These are phyloP conservation scores for Neotoma lepida DNA, from an alignment of 2,113 vertebrate genomes.

Conservation along the genomic window DNA sequence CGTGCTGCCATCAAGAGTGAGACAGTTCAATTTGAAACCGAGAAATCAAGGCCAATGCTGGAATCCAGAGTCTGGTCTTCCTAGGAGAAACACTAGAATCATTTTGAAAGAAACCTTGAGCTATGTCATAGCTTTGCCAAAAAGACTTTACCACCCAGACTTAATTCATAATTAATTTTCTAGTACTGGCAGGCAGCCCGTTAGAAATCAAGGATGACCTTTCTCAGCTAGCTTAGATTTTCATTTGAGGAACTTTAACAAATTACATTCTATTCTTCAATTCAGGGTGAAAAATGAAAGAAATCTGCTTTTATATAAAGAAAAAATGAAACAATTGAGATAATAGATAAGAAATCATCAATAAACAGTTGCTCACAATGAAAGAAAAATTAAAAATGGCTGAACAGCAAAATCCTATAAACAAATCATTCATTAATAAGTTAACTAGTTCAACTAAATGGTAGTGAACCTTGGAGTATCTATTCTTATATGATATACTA, in stretches of 20 bases:
- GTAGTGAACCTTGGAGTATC: not conserved
- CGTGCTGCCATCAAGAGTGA: not conserved
- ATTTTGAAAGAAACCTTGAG: not conserved
- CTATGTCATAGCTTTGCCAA: not conserved
- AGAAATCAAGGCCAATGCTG: not conserved
- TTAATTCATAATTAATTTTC: not conserved
- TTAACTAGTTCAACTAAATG: conserved; percentile 66
- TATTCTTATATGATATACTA: conserved; percentile 34
- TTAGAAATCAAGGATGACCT: conserved; percentile 11
- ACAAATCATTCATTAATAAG: conserved; percentile 63
- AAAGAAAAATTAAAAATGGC: not conserved
- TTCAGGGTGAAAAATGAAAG: not conserved
- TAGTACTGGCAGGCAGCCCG: not conserved
- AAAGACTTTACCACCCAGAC: not conserved
- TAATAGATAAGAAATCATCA: not conserved
- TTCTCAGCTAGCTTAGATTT: not conserved
- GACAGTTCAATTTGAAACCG: not conserved
- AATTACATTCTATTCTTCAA: not conserved
- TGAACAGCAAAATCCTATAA: conserved; percentile 24
- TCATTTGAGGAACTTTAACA: not conserved
- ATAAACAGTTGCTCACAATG: not conserved
- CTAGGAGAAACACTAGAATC: not conserved
- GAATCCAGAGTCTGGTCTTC: not conserved
- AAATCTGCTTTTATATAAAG: not conserved
- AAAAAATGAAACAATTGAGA: not conserved